A percentile compares a stretch with the other conserved stretches of the same genome.
These are phyloP conservation scores for Drosophila nr. perissopoda DNA, from an alignment of 2,888 invertebrate genomes.

Conservation along the genomic window DNA sequence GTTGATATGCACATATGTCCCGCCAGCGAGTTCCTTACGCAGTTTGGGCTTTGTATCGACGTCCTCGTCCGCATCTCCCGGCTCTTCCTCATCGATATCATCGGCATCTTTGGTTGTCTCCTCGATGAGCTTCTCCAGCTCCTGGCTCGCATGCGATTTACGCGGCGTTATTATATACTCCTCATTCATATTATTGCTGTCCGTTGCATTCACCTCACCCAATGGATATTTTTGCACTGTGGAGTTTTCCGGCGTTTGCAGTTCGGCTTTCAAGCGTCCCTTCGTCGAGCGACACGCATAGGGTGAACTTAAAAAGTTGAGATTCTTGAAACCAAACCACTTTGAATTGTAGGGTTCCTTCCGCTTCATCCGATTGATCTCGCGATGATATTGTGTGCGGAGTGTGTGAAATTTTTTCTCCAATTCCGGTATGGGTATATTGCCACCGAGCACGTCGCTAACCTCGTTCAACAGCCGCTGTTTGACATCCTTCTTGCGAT, in stretches of 20 bases:
- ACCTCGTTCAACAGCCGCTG: constrained; percentile 82
- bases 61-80: constrained; percentile 46
- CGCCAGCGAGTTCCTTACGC: constrained; percentile 68
- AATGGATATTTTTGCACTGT: constrained; percentile 78
- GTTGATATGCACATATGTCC: constrained; percentile 69
- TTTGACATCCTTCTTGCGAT: constrained; percentile 84
- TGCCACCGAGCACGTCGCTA: constrained; percentile 80
- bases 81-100: constrained; percentile 77
- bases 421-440: constrained; percentile 85
- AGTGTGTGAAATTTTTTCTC: constrained; percentile 88
- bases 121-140: constrained; percentile 83
- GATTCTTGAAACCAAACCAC: constrained; percentile 87
- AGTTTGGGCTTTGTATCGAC: constrained; percentile 81
- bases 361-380: constrained; percentile 86
- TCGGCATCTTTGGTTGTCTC: constrained; percentile 85
- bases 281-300: constrained; percentile 84
- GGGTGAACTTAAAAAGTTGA: constrained; percentile 87
- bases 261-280: constrained; percentile 81
- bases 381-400: constrained; percentile 87
- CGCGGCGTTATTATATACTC: constrained; percentile 73
- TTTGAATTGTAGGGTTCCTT: constrained; percentile 86
- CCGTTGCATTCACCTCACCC: constrained; percentile 63
- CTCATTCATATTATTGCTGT: constrained; percentile 69
- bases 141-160: constrained; percentile 74
- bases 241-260: constrained; percentile 74